Percentiles rank a stretch among this genome's conserved stretches.
These are phyloP conservation scores for Meda fulgida DNA, from an alignment of 2,797 vertebrate species.

Conservation along the genomic window DNA sequence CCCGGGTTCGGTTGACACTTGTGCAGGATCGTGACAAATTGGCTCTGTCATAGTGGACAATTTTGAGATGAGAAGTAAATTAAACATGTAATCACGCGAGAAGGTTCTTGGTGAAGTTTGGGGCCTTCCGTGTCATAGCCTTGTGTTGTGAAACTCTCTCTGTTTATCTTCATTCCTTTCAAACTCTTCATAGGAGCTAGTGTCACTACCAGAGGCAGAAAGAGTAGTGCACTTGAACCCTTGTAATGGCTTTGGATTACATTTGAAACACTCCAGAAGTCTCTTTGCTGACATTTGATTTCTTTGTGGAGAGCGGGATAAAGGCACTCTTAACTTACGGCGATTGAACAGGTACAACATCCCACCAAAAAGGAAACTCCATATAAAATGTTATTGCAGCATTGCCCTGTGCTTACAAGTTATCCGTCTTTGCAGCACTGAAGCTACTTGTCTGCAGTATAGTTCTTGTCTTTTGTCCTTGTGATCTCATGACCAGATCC, in stretches of 20 bases:
- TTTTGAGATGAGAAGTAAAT: slow-evolving; percentile 80
- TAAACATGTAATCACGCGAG: slow-evolving; percentile 80
- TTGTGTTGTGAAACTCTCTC: neutral
- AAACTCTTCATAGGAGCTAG: slow-evolving; percentile 19
- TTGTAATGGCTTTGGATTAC: slow-evolving; percentile 42
- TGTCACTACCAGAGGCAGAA: slow-evolving; percentile 27
- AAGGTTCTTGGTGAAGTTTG: slow-evolving; percentile 54
- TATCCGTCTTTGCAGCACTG: neutral
- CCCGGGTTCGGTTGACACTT: slow-evolving; percentile 75
- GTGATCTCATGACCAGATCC: slow-evolving; percentile 30
- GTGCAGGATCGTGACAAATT: slow-evolving; percentile 74
- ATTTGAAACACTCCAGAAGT: slow-evolving; percentile 29
- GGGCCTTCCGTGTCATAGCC: slow-evolving; percentile 27
- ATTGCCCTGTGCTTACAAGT: slow-evolving; percentile 19
- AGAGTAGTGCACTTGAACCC: slow-evolving; percentile 42
- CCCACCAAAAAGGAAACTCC: neutral
- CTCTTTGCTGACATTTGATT: slow-evolving; percentile 46
- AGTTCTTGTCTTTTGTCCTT: slow-evolving; percentile 27
- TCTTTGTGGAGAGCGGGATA: slow-evolving; percentile 30
- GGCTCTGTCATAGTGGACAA: slow-evolving; percentile 78
- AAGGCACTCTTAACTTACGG: slow-evolving; percentile 12
- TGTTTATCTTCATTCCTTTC: slow-evolving; percentile 38
- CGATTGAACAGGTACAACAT: slow-evolving; percentile 19
- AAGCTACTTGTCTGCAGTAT: slow-evolving; percentile 10
- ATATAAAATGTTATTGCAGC: slow-evolving; percentile 20